Conservation (phyloP, 2,888 invertebrate genomes). For the Phymatocera aterrima region DNA sequence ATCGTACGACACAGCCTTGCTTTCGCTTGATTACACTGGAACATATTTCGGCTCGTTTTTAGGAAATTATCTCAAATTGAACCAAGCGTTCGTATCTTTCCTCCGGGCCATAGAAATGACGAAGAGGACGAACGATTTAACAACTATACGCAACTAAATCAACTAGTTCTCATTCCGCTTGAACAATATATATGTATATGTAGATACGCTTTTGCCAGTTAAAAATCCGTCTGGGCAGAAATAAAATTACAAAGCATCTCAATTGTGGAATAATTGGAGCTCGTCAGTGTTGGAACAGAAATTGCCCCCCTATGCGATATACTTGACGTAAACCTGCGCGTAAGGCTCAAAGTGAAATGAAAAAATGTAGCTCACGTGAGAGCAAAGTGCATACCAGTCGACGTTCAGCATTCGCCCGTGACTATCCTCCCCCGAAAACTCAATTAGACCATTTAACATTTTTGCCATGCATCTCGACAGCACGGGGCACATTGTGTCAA, state of each 20-base stretch:
- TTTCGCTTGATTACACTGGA: slow-evolving; percentile 22
- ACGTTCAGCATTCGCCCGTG: slow-evolving; percentile 51
- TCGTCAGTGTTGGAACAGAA: background rate
- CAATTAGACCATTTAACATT: slow-evolving; percentile 68
- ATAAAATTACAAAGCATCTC: background rate
- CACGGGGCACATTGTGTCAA: slow-evolving; percentile 57
- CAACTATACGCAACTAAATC: background rate
- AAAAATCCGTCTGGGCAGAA: background rate
- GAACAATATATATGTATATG: background rate
- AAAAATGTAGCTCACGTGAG: background rate
- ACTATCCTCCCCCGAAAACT: slow-evolving; percentile 56
- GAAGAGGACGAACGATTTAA: background rate
- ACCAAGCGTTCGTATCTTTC: slow-evolving; percentile 1
- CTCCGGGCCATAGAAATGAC: slow-evolving; percentile 20
- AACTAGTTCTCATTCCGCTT: background rate
- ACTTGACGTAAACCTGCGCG: background rate
- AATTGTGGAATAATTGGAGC: slow-evolving; percentile 4
- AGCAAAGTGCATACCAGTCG: too few species aligned
- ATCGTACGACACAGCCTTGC: background rate
- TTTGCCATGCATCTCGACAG: slow-evolving; percentile 61
- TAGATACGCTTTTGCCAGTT: background rate
- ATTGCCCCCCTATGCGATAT: background rate
- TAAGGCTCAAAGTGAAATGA: background rate
- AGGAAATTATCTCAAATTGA: slow-evolving; percentile 28
- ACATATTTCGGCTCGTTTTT: slow-evolving; percentile 5